Percentiles rank a stretch among this genome's conserved stretches.
Evolutionary conservation across 2,888 invertebrate genomes (phyloP).

Genomic region (Phengaris arion): DNA sequence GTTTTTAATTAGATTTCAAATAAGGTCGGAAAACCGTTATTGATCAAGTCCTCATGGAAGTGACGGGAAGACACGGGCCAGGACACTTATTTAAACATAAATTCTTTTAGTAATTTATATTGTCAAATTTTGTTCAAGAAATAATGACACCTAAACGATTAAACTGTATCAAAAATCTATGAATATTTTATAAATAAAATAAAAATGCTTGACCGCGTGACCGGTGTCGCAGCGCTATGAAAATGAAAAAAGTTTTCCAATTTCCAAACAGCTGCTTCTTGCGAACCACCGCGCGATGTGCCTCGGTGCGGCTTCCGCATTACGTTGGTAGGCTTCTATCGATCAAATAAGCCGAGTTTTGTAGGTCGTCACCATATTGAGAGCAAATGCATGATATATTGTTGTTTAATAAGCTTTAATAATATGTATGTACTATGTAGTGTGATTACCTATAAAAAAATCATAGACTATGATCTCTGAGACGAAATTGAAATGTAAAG

Average conservation of each 20-base stretch:
- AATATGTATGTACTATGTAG: too few species aligned
- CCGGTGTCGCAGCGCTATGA: conserved; percentile 21
- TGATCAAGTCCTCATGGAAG: too few species aligned
- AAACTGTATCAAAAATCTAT: neutral
- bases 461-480: neutral
- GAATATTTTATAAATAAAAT: conserved; percentile 3
- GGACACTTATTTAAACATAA: too few species aligned
- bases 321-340: conserved; percentile 26
- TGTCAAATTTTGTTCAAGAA: neutral
- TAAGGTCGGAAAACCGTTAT: too few species aligned
- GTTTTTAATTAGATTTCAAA: too few species aligned
- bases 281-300: neutral
- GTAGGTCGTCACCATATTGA: conserved; percentile 21
- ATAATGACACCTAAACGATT: neutral
- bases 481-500: too few species aligned
- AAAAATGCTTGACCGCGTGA: conserved; percentile 9
- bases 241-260: conserved; percentile 28
- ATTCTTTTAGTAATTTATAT: too few species aligned
- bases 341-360: conserved; percentile 25
- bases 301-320: conserved; percentile 23
- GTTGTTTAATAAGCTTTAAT: neutral
- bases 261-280: conserved; percentile 23
- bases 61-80: too few species aligned
- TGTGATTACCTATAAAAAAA: neutral
- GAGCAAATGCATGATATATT: conserved; percentile 16